Evolutionary conservation across 2,888 invertebrate genomes (phyloP).

Genomic region (Napeogenes sylphis): DNA sequence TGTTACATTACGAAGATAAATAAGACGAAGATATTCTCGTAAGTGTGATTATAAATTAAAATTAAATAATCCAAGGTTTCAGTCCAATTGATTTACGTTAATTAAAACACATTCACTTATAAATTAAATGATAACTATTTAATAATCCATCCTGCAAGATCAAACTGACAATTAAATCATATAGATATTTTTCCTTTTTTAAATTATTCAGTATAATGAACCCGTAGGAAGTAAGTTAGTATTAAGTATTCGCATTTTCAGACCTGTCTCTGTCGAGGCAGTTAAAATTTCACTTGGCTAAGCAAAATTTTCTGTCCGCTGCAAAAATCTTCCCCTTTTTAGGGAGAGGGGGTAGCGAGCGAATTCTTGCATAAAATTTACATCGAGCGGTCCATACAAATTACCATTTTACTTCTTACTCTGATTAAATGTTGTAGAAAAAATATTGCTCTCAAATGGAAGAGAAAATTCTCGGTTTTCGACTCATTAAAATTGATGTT

Average conservation of each 20-base stretch:
- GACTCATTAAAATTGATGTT: conserved; percentile 75
- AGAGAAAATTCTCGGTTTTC: conserved; percentile 74
- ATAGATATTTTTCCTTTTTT: conserved; percentile 58
- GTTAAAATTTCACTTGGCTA: conserved; percentile 78
- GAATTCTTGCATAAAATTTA: conserved; percentile 78
- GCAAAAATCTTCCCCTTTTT: conserved; percentile 74
- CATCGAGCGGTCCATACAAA: conserved; percentile 78
- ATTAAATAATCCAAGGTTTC: conserved; percentile 3
- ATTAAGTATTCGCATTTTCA: conserved; percentile 75
- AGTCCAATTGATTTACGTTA: not conserved
- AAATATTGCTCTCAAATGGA: conserved; percentile 76
- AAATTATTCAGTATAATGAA: conserved; percentile 77
- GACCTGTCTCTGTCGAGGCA: conserved; percentile 75
- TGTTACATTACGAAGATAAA: not conserved
- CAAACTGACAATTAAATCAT: conserved; percentile 42
- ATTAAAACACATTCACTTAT: not conserved
- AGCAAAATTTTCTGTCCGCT: conserved; percentile 77
- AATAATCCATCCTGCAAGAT: not conserved
- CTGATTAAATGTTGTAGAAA: conserved; percentile 78
- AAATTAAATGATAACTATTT: not conserved
- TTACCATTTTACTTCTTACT: conserved; percentile 77
- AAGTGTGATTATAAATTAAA: not conserved
- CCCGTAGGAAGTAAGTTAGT: conserved; percentile 73
- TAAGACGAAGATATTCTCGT: not conserved
- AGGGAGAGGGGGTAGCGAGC: conserved; percentile 65